phyloP scores from a whole-genome alignment of 2,113 vertebrate genomes.

The Malurus melanocephalus region DNA sequence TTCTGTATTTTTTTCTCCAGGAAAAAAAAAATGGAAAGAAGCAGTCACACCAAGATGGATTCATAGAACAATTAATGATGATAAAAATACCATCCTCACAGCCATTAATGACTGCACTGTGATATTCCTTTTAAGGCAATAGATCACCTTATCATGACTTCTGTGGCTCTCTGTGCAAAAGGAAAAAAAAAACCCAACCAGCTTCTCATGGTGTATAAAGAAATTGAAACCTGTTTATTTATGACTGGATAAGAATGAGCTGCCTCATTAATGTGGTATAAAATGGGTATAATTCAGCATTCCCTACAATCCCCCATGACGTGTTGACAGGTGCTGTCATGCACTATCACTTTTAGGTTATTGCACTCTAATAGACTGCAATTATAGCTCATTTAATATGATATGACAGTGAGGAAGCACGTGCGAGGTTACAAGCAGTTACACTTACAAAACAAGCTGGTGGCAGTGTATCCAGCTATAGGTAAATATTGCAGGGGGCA shows the following conservation, averaged over 20 bases:
- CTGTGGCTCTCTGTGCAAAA: background rate
- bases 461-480: background rate
- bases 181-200: background rate
- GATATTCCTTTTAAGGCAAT: background rate
- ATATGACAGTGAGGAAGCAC: slow-evolving; percentile 62
- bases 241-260: slow-evolving; percentile 51
- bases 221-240: slow-evolving; percentile 63
- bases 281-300: slow-evolving; percentile 62
- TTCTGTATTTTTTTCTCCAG: background rate
- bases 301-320: slow-evolving; percentile 49
- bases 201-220: slow-evolving; percentile 1
- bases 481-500: background rate
- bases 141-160: background rate
- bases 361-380: slow-evolving; percentile 62
- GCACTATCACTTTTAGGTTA: slow-evolving; percentile 66
- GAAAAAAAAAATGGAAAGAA: background rate
- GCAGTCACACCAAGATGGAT: background rate
- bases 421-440: slow-evolving; percentile 34
- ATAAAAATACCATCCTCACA: background rate
- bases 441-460: background rate
- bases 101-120: background rate
- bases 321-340: slow-evolving; percentile 70
- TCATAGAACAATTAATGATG: background rate
- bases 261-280: slow-evolving; percentile 61
- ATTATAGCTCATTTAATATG: slow-evolving; percentile 64